A percentile compares a stretch with the other conserved stretches of the same genome.
phyloP scores from a whole-genome alignment of 37 sponge, comb jelly and placozoan genomes.

The Diacarnus erythraeanus region DNA sequence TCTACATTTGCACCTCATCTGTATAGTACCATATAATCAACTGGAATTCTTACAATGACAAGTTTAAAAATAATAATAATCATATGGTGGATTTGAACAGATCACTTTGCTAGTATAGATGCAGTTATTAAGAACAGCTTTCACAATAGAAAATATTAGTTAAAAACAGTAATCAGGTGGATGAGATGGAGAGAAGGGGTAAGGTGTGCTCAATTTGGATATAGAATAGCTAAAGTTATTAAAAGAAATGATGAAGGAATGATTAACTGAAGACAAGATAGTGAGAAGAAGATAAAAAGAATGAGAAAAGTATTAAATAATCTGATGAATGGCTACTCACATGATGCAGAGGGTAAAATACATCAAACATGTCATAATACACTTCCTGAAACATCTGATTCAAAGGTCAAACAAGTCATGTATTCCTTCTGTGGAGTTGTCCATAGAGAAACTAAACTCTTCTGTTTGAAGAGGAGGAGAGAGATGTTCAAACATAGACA shows the following conservation, averaged over 20 bases:
- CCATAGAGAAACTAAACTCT: slow-evolving; percentile 51
- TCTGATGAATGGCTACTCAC: not conserved
- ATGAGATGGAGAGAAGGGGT: not conserved
- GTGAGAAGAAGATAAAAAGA: not conserved
- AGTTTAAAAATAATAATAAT: too few species aligned
- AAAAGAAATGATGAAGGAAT: not conserved
- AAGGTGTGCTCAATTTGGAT: not conserved
- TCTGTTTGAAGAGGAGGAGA: slow-evolving; percentile 33
- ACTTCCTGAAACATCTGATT: not conserved
- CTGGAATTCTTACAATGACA: not conserved
- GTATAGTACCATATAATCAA: not conserved
- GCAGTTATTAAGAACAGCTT: too few species aligned
- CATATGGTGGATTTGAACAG: not conserved
- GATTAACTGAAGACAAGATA: not conserved
- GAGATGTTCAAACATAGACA: slow-evolving; percentile 44
- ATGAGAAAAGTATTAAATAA: not conserved
- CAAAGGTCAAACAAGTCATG: slow-evolving; percentile 71
- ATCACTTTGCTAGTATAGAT: too few species aligned
- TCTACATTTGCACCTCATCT: not conserved
- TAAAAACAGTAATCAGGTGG: not conserved
- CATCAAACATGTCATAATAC: not conserved
- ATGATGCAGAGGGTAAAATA: not conserved
- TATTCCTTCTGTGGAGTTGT: slow-evolving; percentile 62
- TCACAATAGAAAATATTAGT: not conserved
- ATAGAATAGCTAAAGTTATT: not conserved